These are phyloP conservation scores for Acrocephalus kingi DNA, from an alignment of 2,113 vertebrate genomes.

Conservation along the genomic window DNA sequence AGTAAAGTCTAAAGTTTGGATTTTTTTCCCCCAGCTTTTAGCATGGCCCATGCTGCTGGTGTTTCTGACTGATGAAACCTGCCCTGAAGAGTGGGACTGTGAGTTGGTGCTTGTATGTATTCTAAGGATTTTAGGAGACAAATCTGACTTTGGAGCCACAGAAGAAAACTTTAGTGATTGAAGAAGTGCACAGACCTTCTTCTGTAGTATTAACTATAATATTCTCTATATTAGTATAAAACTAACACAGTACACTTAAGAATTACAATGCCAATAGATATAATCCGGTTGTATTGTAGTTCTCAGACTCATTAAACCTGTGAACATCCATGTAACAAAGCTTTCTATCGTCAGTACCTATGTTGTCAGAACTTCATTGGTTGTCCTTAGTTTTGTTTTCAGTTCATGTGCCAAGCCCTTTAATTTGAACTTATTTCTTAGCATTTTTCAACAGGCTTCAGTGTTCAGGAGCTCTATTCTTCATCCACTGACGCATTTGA, in stretches of 20 bases:
- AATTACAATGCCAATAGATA: neutral
- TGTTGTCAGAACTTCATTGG: accelerated
- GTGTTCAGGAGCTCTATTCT: neutral
- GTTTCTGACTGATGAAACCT: neutral
- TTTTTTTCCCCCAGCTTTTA: neutral
- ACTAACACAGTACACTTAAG: neutral
- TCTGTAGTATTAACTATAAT: neutral
- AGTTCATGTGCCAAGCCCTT: neutral
- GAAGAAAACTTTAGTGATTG: neutral
- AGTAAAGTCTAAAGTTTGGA: neutral
- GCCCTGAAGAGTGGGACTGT: neutral
- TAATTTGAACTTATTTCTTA: neutral
- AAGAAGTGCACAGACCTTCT: neutral
- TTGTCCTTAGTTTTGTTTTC: neutral
- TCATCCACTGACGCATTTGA: neutral
- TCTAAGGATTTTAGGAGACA: neutral
- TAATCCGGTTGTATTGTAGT: neutral
- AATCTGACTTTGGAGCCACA: neutral
- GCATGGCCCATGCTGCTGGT: neutral
- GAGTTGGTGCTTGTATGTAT: neutral
- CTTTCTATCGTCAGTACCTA: neutral
- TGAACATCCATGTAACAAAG: neutral
- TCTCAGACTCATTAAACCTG: neutral
- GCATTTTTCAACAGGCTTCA: neutral
- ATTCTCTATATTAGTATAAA: neutral